Conservation (phyloP, 2,113 vertebrate genomes). For the Epinephelus fuscoguttatus region DNA sequence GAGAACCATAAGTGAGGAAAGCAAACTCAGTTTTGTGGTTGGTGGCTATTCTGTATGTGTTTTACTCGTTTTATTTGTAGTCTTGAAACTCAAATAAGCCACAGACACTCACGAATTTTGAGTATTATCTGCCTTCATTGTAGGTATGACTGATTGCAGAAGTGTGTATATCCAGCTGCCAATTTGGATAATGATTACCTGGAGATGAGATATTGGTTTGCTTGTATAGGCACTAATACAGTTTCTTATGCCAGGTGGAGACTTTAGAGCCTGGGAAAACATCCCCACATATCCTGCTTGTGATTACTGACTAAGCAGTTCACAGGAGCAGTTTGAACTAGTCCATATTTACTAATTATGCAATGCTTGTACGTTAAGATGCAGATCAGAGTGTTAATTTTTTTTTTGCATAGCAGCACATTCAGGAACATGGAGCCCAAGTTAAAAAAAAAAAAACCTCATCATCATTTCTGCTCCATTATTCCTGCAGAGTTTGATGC, state of each 20-base stretch:
- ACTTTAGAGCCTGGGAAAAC: neutral
- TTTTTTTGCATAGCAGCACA: neutral
- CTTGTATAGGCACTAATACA: neutral
- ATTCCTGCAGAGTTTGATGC: conserved; percentile 86
- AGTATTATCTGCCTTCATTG: neutral
- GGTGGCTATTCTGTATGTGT: neutral
- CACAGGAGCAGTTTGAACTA: neutral
- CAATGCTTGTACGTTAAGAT: neutral
- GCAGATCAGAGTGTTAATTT: neutral
- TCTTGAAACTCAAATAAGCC: neutral
- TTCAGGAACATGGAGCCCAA: neutral
- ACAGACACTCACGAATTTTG: neutral
- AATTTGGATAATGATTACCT: conserved; percentile 5
- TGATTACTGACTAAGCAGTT: neutral
- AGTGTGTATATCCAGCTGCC: neutral
- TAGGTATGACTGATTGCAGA: neutral
- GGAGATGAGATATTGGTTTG: neutral
- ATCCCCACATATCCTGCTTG: neutral
- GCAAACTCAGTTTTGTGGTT: neutral
- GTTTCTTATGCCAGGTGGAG: neutral
- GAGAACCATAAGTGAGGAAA: too few relatives aligned
- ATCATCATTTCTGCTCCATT: neutral
- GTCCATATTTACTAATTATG: neutral
- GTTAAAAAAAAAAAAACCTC: neutral
- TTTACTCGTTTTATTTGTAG: neutral